Evolutionary conservation across 2,113 vertebrate genomes (phyloP).

Genomic region (Bettongia penicillata): DNA sequence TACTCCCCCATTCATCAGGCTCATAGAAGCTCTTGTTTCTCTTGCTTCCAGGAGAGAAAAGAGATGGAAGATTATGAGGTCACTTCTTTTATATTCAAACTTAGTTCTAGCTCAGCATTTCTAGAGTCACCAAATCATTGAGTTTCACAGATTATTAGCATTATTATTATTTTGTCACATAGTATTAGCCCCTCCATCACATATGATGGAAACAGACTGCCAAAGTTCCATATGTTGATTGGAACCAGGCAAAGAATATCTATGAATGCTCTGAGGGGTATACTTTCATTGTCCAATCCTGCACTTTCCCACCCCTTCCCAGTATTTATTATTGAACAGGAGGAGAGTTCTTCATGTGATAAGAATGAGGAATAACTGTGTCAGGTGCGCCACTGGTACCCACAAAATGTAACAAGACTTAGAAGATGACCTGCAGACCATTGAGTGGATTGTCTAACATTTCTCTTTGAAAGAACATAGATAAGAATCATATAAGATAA

Average conservation of each 20-base stretch:
- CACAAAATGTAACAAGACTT: not conserved
- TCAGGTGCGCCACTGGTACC: not conserved
- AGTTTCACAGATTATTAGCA: not conserved
- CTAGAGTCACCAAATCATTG: not conserved
- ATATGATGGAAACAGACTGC: not conserved
- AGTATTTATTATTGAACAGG: not conserved
- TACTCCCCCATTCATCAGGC: not conserved
- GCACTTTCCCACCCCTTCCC: not conserved
- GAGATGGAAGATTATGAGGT: not conserved
- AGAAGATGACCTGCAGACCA: not conserved
- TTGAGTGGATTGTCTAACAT: not conserved
- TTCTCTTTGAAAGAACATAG: not conserved
- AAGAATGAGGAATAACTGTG: not conserved
- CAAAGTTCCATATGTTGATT: not conserved
- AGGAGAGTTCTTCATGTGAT: not conserved
- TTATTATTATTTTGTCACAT: not conserved
- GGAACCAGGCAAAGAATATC: not conserved
- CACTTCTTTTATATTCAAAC: not conserved
- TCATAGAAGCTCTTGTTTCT: not conserved
- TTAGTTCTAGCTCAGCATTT: not conserved
- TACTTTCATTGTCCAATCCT: not conserved
- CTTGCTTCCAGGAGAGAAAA: not conserved
- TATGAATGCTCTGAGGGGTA: not conserved
- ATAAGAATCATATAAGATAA: not conserved
- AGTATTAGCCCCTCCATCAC: not conserved